Evolutionary conservation across 2,888 invertebrate genomes (phyloP).

Genomic region (Lottia scabra): DNA sequence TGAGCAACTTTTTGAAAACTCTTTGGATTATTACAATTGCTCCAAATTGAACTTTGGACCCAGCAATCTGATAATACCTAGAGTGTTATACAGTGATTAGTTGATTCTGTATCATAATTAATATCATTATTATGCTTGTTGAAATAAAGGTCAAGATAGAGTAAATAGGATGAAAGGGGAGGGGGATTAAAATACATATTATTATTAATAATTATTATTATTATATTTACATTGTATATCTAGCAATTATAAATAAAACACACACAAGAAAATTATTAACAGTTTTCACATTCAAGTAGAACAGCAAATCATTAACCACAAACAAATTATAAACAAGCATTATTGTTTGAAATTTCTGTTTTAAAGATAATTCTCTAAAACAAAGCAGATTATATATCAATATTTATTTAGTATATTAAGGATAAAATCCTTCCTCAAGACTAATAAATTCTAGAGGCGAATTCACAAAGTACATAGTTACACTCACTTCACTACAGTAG

Average conservation of each 20-base stretch:
- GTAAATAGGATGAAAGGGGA: background rate
- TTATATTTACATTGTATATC: slow-evolving; percentile 6
- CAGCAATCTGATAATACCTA: background rate
- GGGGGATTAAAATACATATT: slow-evolving; percentile 3
- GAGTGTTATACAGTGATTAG: no score
- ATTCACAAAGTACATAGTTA: no score
- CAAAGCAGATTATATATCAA: no score
- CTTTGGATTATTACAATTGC: background rate
- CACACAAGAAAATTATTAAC: slow-evolving; percentile 6
- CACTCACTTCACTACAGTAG: no score
- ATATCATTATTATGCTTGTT: no score
- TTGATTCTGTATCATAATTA: no score
- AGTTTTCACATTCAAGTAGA: slow-evolving; percentile 1
- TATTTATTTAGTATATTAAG: no score
- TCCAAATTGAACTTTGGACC: background rate
- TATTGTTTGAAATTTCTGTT: no score
- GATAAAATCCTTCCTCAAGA: no score
- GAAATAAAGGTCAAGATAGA: background rate
- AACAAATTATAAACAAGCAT: no score
- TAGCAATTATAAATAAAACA: slow-evolving; percentile 7
- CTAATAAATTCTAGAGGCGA: no score
- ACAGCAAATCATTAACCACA: slow-evolving; percentile 2
- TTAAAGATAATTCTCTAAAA: no score
- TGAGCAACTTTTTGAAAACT: background rate
- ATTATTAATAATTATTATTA: background rate